These are phyloP conservation scores for Heliconius cydno DNA, from an alignment of 2,888 invertebrate species.

Conservation along the genomic window DNA sequence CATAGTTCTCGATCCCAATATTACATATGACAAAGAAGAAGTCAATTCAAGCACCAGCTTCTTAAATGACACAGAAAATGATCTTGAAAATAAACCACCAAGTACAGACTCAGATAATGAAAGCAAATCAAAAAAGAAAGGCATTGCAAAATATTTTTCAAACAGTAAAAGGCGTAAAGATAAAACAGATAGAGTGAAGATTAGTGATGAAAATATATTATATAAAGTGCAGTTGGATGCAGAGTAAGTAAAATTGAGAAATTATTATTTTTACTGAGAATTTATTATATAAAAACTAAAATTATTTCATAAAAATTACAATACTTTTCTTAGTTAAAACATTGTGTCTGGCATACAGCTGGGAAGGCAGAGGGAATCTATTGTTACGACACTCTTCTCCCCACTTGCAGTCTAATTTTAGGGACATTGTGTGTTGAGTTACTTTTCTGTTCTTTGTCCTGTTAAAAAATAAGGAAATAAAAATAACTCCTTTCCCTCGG, in stretches of 20 bases:
- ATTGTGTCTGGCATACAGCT: too few relatives aligned
- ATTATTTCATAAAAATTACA: too few relatives aligned
- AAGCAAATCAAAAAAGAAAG: slow-evolving; percentile 54
- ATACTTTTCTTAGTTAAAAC: too few relatives aligned
- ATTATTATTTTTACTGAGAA: neutral
- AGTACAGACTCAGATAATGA: slow-evolving; percentile 49
- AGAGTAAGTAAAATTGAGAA: slow-evolving; percentile 60
- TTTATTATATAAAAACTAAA: too few relatives aligned
- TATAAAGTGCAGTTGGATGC: slow-evolving; percentile 73
- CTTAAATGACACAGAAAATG: slow-evolving; percentile 54
- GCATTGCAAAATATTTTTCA: slow-evolving; percentile 63
- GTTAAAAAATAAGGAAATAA: too few relatives aligned
- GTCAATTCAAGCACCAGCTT: slow-evolving; percentile 16
- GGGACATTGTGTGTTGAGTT: too few relatives aligned
- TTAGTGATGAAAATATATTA: slow-evolving; percentile 64
- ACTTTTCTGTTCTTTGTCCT: too few relatives aligned
- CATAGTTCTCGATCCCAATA: slow-evolving; percentile 73
- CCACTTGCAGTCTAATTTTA: too few relatives aligned
- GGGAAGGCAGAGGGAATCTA: too few relatives aligned
- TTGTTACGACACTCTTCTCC: too few relatives aligned
- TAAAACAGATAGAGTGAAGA: slow-evolving; percentile 38
- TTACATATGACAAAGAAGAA: slow-evolving; percentile 44
- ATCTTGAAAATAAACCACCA: slow-evolving; percentile 62
- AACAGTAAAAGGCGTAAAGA: slow-evolving; percentile 53
- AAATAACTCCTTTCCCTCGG: too few relatives aligned